Evolutionary conservation across 2,888 invertebrate species (phyloP).

Genomic region (Micropterix aruncella): DNA sequence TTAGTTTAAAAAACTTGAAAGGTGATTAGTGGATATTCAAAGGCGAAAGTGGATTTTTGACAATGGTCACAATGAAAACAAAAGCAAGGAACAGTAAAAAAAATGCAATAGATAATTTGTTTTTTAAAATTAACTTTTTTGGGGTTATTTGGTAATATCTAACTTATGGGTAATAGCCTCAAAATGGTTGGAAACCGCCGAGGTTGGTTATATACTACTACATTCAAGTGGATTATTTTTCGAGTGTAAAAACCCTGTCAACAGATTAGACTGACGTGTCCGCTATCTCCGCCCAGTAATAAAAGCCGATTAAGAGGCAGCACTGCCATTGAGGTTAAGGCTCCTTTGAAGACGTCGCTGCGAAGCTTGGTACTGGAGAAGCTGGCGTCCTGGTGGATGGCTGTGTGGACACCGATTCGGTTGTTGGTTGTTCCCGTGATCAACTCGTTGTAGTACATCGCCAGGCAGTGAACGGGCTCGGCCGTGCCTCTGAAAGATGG

Average conservation of each 20-base stretch:
- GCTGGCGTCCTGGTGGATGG: conserved; percentile 52
- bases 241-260: conserved; percentile 26
- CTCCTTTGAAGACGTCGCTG: conserved; percentile 82
- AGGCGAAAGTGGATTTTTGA: no score
- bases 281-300: conserved; percentile 85
- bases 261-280: conserved; percentile 69
- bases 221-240: no score
- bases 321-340: conserved; percentile 80
- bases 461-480: conserved; percentile 85
- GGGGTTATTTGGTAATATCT: no score
- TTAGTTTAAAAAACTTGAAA: no score
- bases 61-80: no score
- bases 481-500: conserved; percentile 58
- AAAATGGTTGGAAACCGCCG: no score
- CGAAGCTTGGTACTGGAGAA: conserved; percentile 77
- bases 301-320: conserved; percentile 82
- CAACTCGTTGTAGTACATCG: conserved; percentile 64
- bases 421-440: conserved; percentile 90
- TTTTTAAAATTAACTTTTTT: no score
- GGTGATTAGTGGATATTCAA: no score
- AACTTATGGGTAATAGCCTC: no score
- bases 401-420: conserved; percentile 75
- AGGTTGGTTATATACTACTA: no score
- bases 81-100: no score
- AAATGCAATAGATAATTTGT: no score